Base-by-base conservation (phyloP, 2,113 vertebrate genomes). In the Typhlomys cinereus region DNA sequence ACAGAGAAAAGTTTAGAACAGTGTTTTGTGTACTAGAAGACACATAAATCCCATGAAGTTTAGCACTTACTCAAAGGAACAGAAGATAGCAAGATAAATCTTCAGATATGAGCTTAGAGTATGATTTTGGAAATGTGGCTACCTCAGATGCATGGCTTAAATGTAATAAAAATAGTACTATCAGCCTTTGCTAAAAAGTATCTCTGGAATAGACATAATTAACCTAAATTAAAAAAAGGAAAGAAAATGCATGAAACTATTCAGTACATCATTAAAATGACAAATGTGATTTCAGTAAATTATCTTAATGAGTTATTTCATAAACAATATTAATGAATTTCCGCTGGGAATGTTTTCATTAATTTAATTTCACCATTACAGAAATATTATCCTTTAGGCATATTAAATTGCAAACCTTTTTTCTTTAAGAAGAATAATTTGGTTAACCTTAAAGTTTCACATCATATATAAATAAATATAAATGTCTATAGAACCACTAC, bases 281-380 rank as follows among this genome's bases (percentile, higher is more conserved):
- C 95, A 95, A 89, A 92, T 18, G 12, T 91, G 70, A 92, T 97
- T 96, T 95, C 59, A 70, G 54, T 93, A 95, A 96, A 95, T 46
- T 94, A 52, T 69, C 39, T 81, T 96, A 95, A 95, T 88, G 59
- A 95, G 88, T 61, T 89, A 96, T 74, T 83, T 36, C 36, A 89
- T 64, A 84, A 66, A 95, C 71, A 67, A 96, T 73, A 95, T 67
- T 69, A 88, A 85, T 36, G 31, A 54, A 25, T 95, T 41, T 1
- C 75, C 80, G 82, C 41, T 94, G 57, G 85, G 90, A 93, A 91
- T 94, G 74, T 14, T 76, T 69, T 90, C 48, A 89, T 95, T 96
- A 97, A 20, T 70, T 90, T 88, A 59, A 96, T 62, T 95, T 87
- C 2, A 64, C 20, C 21, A 84, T 88, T 96, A 92, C 48, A 95